Evolutionary conservation across 2,113 vertebrate genomes (phyloP).

Genomic region (Apeltes quadracus): DNA sequence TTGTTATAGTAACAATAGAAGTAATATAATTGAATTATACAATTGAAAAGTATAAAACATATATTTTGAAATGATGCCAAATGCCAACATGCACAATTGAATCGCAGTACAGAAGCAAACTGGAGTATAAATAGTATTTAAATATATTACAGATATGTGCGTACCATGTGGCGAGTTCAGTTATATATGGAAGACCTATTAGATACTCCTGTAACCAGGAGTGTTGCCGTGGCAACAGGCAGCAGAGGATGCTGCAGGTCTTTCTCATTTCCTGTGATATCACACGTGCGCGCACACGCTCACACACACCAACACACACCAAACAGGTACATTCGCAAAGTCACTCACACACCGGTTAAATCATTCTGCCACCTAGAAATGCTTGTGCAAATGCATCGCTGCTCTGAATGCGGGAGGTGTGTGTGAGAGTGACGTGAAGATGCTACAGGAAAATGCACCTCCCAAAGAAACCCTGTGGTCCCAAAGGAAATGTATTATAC

Average conservation of each 20-base stretch:
- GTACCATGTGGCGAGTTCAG: slow-evolving; percentile 34
- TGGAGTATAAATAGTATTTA: neutral
- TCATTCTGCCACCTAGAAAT: slow-evolving; percentile 45
- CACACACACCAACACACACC: neutral
- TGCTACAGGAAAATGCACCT: slow-evolving; percentile 48
- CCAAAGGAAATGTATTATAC: slow-evolving; percentile 45
- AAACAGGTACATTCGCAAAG: neutral
- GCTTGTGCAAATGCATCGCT: slow-evolving; percentile 8
- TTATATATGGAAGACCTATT: slow-evolving; percentile 60
- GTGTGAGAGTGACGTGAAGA: slow-evolving; percentile 47
- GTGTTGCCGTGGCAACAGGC: slow-evolving; percentile 72
- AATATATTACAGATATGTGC: neutral
- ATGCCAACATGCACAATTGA: too few species aligned
- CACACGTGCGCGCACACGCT: slow-evolving; percentile 12
- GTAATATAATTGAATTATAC: neutral
- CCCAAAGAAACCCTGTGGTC: slow-evolving; percentile 44
- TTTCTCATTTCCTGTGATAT: slow-evolving; percentile 59
- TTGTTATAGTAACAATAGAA: neutral
- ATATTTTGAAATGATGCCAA: neutral
- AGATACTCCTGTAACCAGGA: slow-evolving; percentile 65
- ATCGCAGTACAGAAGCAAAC: neutral
- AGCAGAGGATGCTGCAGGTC: slow-evolving; percentile 60
- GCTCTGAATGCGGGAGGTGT: slow-evolving; percentile 21
- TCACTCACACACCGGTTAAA: slow-evolving; percentile 31
- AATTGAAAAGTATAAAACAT: neutral